Evolutionary conservation across 2,888 invertebrate species (phyloP).

Genomic region (Dynastes hyllus): DNA sequence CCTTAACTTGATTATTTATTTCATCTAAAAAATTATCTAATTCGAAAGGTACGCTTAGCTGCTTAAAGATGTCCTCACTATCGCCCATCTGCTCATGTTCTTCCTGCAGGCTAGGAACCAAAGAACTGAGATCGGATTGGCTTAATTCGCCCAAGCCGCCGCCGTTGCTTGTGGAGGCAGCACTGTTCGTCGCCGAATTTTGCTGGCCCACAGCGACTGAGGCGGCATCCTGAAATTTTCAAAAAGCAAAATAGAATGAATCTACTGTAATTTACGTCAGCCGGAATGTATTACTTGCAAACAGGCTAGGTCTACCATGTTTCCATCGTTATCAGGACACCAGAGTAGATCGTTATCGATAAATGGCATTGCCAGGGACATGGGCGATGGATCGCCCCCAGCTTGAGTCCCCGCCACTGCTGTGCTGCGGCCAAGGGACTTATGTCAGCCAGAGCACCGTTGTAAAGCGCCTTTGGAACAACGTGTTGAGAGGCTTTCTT

Average conservation of each 20-base stretch:
- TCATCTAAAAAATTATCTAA: conserved; percentile 89
- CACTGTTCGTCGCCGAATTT: conserved; percentile 71
- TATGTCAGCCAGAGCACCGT: conserved; percentile 44
- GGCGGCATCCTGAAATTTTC: conserved; percentile 75
- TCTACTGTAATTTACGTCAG: not conserved
- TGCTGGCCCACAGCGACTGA: conserved; percentile 74
- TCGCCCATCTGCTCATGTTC: conserved; percentile 71
- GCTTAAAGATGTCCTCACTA: conserved; percentile 87
- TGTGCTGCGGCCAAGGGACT: conserved; percentile 47
- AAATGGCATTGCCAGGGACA: conserved; percentile 92
- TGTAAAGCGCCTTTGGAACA: not conserved
- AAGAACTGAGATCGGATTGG: conserved; percentile 81
- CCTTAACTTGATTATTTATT: conserved; percentile 83
- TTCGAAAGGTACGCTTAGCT: conserved; percentile 89
- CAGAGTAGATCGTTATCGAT: conserved; percentile 95
- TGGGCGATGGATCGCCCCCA: conserved; percentile 73
- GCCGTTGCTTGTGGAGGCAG: conserved; percentile 55
- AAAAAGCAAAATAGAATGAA: not conserved
- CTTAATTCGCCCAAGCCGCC: conserved; percentile 78
- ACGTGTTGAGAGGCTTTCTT: conserved; percentile 6
- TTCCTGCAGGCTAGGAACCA: conserved; percentile 78
- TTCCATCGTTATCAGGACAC: conserved; percentile 96
- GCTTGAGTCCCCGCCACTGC: conserved; percentile 80
- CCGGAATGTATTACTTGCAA: conserved; percentile 79
- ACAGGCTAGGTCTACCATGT: conserved; percentile 93